phyloP scores from a whole-genome alignment of 1,140 invertebrate species.

The Proctacanthus coquilletti region DNA sequence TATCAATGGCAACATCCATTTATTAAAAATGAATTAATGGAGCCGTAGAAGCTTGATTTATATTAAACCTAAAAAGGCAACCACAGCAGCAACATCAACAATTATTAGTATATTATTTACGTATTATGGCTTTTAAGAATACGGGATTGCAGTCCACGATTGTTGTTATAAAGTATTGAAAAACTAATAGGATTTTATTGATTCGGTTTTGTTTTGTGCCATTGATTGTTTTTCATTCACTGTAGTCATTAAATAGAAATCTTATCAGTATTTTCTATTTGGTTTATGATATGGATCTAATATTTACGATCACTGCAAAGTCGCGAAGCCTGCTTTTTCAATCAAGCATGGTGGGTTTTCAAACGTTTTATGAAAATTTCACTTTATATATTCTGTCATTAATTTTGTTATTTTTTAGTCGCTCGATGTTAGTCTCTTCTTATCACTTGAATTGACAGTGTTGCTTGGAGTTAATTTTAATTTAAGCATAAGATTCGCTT shows the following conservation, averaged over 20 bases:
- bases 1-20: not conserved
- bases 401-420: not conserved
- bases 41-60: not conserved
- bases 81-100: not conserved
- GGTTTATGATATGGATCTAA: not conserved
- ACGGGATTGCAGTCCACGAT: not conserved
- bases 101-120: not conserved
- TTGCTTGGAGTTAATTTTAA: not conserved
- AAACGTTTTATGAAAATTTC: not conserved
- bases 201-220: conserved; percentile 1
- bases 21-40: not conserved
- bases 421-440: not conserved
- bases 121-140: not conserved
- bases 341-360: not conserved
- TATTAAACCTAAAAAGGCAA: not conserved
- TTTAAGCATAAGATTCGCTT: conserved; percentile 28
- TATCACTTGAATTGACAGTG: not conserved
- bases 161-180: not conserved
- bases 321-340: not conserved
- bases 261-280: not conserved
- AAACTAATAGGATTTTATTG: not conserved
- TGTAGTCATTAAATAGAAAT: too few species aligned
- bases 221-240: too few species aligned
- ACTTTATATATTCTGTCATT: not conserved
- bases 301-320: conserved; percentile 3